Percentiles rank a stretch among this genome's conserved stretches.
Evolutionary conservation across 2,797 vertebrate species (phyloP).

Genomic region (Cottoperca gobio): DNA sequence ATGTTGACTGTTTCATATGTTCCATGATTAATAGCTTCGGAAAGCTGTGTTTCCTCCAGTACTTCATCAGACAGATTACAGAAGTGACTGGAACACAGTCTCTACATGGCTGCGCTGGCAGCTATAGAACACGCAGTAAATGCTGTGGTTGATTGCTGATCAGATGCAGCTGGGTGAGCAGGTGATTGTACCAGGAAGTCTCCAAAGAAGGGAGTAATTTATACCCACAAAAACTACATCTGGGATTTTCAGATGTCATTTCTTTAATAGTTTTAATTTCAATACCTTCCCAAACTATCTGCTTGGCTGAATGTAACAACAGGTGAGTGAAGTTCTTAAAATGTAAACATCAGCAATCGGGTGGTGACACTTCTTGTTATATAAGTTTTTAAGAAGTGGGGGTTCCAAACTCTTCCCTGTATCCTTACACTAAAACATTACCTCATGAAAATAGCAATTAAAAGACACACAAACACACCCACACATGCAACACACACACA

Average conservation of each 20-base stretch:
- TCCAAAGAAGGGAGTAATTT: background rate
- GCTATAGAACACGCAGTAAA: background rate
- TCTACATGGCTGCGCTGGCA: background rate
- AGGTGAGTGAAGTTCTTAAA: no score
- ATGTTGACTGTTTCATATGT: background rate
- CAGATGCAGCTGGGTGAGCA: constrained; percentile 11
- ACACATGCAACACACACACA: background rate
- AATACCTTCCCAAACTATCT: background rate
- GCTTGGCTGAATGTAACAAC: background rate
- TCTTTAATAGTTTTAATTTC: no score
- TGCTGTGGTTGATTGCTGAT: constrained; percentile 13
- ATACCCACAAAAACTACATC: no score
- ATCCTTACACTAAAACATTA: constrained; percentile 5
- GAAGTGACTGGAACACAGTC: background rate
- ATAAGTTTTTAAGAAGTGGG: background rate
- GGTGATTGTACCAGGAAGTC: constrained; percentile 24
- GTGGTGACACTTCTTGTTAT: background rate
- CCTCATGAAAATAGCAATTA: constrained; percentile 10
- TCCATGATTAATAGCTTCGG: background rate
- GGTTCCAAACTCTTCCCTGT: background rate
- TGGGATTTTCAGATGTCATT: no score
- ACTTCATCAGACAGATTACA: background rate
- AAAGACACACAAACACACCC: constrained; percentile 25
- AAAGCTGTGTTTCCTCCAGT: background rate
- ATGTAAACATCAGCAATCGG: background rate